Evolutionary conservation across 1,140 invertebrate species (phyloP), one percentile per base, ranked within the genome.

Genomic region (Dendroctonus valens): DNA sequence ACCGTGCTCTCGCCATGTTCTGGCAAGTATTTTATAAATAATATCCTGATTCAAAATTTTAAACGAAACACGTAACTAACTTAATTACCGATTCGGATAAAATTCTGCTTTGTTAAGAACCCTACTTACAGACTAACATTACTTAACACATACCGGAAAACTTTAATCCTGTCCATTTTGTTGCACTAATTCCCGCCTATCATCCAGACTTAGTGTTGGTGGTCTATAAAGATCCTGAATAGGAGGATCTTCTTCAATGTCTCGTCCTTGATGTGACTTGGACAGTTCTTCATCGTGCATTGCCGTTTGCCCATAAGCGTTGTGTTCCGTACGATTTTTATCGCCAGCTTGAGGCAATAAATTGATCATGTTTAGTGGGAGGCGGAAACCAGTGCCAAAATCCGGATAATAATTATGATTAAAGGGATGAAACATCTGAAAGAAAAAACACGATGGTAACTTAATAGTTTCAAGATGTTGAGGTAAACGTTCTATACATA

Each of bases 311-410:
- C 69, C 77, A 71, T 82, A 84, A 0, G 42, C 26, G 26, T 54
- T 48, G 69, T 83, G 79, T 75, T 82, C 86, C 68, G 84, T 73
- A 63, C 86, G 59, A 41, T 53, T 86, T 70, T 89, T 89, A 69
- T 91, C 90, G 64, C 83, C 86, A 65, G 83, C 86, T 0, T 89
- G 90, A 7, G 90, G 90, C 69, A 92, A 75, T 41, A 92, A 79
- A 74, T 92, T 91, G 41, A 92, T 83, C 90, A 92, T 92, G 73
- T 87, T 91, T 3, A 92, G 84, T 11, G 90, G 90, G 70, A 93
- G 87, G 0, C 91, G 91, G 73, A 92, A 93, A 5, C 88, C 87
- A 0, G 86, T 82, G 3, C 84, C 80, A 64, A 92, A 92, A 72
- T 93, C 91, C 0, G 91, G 90, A 76, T 91, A 93, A 78, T 91